Conservation (phyloP, 1,140 invertebrate species). For the Rhyacophila brunnea region DNA sequence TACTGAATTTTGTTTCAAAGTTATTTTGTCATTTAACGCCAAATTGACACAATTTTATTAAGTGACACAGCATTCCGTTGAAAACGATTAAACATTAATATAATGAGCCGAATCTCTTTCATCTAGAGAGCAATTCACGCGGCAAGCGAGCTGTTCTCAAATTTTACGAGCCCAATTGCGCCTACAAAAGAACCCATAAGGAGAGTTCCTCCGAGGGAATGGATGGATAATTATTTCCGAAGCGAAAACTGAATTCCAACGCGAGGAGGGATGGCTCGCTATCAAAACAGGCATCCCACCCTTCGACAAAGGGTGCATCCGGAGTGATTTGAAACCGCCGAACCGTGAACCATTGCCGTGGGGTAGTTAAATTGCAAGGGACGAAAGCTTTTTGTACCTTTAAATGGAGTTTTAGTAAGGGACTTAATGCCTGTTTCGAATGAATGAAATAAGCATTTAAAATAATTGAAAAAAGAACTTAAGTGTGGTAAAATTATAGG, state of each 20-base stretch:
- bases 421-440: too few relatives aligned
- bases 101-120: background rate
- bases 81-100: too few relatives aligned
- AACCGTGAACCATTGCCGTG: conserved; percentile 19
- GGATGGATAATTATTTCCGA: conserved; percentile 35
- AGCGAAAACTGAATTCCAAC: conserved; percentile 34
- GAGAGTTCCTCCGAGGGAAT: background rate
- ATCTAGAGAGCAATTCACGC: background rate
- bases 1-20: too few relatives aligned
- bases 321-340: conserved; percentile 31
- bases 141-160: background rate
- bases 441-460: too few relatives aligned
- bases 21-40: too few relatives aligned
- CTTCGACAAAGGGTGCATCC: conserved; percentile 35
- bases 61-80: too few relatives aligned
- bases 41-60: too few relatives aligned
- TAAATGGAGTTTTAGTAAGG: too few relatives aligned
- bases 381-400: too few relatives aligned
- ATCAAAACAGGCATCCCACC: conserved; percentile 32
- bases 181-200: conserved; percentile 11
- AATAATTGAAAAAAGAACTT: too few relatives aligned
- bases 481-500: too few relatives aligned
- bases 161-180: conserved; percentile 4
- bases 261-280: conserved; percentile 13
- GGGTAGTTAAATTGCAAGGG: too few relatives aligned